Percentiles rank a stretch among this genome's conserved stretches.
Conservation (phyloP, 2,113 vertebrate species). For the Xenopus laevis region DNA sequence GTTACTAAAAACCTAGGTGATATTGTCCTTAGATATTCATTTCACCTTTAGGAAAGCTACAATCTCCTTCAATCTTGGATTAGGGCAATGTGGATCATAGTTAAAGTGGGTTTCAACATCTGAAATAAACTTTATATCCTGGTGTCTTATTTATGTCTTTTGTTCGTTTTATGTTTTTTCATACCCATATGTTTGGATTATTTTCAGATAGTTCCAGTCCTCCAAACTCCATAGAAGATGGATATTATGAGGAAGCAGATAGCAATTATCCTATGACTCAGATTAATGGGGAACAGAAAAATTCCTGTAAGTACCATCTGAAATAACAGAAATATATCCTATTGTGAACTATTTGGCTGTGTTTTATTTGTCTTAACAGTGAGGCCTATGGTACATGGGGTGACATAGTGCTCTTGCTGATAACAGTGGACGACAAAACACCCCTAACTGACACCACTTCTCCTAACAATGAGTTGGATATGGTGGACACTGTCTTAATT, state of each 20-base stretch:
- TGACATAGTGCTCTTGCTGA: not conserved
- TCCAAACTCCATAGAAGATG: slow-evolving; percentile 84
- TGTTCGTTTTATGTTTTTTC: not conserved
- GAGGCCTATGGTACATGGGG: too few species aligned
- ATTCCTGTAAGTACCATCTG: slow-evolving; percentile 74
- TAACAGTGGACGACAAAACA: slow-evolving; percentile 13
- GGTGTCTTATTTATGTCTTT: not conserved
- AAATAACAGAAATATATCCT: not conserved
- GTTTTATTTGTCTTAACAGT: too few species aligned
- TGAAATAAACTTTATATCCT: too few species aligned
- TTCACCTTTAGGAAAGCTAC: too few species aligned
- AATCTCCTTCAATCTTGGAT: too few species aligned
- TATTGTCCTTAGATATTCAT: too few species aligned
- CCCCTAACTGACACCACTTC: rapidly evolving
- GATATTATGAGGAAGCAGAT: slow-evolving; percentile 95
- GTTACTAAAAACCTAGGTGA: too few species aligned
- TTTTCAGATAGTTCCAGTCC: slow-evolving; percentile 81
- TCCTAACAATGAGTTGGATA: slow-evolving; percentile 8
- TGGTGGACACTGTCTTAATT: not conserved
- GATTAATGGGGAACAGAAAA: slow-evolving; percentile 84
- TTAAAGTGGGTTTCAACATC: too few species aligned
- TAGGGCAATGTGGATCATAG: too few species aligned
- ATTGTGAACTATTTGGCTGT: too few species aligned
- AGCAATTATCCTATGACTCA: slow-evolving; percentile 86
- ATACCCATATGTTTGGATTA: slow-evolving; percentile 9